Evolutionary conservation across 2,113 vertebrate genomes (phyloP).

Genomic region (Spea multiplicata): DNA sequence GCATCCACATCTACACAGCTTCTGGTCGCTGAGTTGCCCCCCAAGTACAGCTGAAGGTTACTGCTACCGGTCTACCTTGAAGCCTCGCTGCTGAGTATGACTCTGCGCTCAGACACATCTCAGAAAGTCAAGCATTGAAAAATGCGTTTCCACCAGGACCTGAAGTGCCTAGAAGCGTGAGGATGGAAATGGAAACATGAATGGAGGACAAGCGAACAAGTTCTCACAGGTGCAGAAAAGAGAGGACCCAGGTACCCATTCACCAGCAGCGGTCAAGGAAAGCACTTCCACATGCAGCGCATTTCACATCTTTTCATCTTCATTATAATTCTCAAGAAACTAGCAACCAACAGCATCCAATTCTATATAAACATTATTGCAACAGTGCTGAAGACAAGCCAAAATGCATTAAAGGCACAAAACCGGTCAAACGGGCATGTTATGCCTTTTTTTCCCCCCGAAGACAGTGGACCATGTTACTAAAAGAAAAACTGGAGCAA

Average conservation of each 20-base stretch:
- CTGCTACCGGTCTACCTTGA: slow-evolving; percentile 35
- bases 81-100: slow-evolving; percentile 32
- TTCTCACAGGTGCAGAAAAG: background rate
- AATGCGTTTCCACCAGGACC: slow-evolving; percentile 43
- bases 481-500: no score
- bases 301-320: background rate
- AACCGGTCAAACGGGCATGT: no score
- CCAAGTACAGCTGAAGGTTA: slow-evolving; percentile 6
- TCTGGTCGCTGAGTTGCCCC: slow-evolving; percentile 23
- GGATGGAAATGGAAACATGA: slow-evolving; percentile 42
- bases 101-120: slow-evolving; percentile 36
- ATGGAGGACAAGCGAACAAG: background rate
- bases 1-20: background rate
- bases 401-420: no score
- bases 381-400: no score
- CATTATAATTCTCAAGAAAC: background rate
- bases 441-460: no score
- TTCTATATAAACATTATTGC: no score
- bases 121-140: slow-evolving; percentile 45
- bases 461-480: no score
- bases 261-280: slow-evolving; percentile 9
- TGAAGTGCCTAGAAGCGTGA: slow-evolving; percentile 36
- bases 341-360: no score
- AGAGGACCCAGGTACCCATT: slow-evolving; percentile 2
- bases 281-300: background rate